These are phyloP conservation scores for Nesidiocoris tenuis DNA, from an alignment of 2,888 invertebrate species.

Conservation along the genomic window DNA sequence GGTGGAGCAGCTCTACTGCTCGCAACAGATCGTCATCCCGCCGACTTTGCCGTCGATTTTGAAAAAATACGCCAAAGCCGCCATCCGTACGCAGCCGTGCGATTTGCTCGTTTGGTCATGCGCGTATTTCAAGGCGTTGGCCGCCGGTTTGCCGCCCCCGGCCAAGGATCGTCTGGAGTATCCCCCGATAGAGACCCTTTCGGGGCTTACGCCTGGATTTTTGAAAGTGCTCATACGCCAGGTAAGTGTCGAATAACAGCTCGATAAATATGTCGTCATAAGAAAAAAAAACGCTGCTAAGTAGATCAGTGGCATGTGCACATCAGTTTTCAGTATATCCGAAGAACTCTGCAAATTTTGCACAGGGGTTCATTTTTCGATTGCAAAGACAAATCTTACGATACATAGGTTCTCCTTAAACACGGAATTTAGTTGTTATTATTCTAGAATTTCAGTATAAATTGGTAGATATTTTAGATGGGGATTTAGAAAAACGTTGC, in stretches of 20 bases:
- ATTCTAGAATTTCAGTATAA: no score
- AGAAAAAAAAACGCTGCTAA: no score
- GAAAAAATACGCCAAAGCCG: conserved; percentile 86
- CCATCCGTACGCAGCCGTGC: conserved; percentile 84
- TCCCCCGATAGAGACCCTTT: conserved; percentile 67
- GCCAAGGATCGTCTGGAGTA: conserved; percentile 76
- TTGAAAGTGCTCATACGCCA: conserved; percentile 74
- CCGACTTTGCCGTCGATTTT: conserved; percentile 78
- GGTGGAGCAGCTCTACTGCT: conserved; percentile 73
- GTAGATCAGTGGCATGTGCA: no score
- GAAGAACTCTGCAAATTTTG: no score
- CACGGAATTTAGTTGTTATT: no score
- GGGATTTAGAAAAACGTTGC: no score
- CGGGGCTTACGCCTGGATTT: conserved; percentile 77
- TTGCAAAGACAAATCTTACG: no score
- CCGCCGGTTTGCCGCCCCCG: conserved; percentile 75
- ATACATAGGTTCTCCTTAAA: no score
- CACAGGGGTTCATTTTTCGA: no score
- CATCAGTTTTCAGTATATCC: no score
- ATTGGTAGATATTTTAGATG: no score
- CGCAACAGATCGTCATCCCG: conserved; percentile 80
- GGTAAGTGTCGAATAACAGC: conserved; percentile 57
- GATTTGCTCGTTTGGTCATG: conserved; percentile 82
- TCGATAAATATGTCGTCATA: no score
- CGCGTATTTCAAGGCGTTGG: conserved; percentile 76